Percentiles rank a stretch among this genome's conserved stretches.
Evolutionary conservation across 2,113 vertebrate species (phyloP).

Genomic region (Epinephelus cyanopodus): DNA sequence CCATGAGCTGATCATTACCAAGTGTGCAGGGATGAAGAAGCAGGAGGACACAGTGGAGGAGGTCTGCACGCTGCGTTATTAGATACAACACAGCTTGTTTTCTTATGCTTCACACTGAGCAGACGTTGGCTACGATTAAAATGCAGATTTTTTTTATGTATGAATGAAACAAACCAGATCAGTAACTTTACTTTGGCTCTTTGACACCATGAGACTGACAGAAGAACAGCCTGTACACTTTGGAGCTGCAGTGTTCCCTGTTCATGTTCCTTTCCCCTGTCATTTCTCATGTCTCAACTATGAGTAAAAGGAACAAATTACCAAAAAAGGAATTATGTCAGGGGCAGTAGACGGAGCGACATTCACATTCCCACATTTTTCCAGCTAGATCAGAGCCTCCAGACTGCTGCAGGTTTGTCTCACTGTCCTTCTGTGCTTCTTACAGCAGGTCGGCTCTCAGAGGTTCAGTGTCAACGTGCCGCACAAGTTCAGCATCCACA

Average conservation of each 20-base stretch:
- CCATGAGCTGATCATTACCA: conserved; percentile 97
- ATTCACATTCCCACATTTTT: background rate
- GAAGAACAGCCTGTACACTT: too few species aligned
- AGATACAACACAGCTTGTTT: too few species aligned
- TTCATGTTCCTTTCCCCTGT: background rate
- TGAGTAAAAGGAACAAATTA: background rate
- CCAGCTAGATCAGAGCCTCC: background rate
- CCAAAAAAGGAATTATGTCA: background rate
- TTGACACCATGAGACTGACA: background rate
- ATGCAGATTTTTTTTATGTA: too few species aligned
- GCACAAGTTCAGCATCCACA: conserved; percentile 97
- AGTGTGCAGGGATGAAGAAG: conserved; percentile 96
- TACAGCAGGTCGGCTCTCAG: conserved; percentile 91
- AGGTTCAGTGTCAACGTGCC: conserved; percentile 98
- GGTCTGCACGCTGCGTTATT: conserved; percentile 74
- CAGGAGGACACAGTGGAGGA: conserved; percentile 91
- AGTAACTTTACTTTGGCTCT: background rate
- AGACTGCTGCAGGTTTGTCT: background rate
- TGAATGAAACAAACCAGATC: too few species aligned
- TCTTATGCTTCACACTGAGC: too few species aligned
- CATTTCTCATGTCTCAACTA: background rate
- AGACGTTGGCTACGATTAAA: background rate
- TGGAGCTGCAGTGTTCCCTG: too few species aligned
- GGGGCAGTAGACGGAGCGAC: background rate
- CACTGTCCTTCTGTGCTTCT: conserved; percentile 58